These are phyloP conservation scores for Poicephalus gulielmi DNA, from an alignment of 2,113 vertebrate genomes.

Conservation along the genomic window DNA sequence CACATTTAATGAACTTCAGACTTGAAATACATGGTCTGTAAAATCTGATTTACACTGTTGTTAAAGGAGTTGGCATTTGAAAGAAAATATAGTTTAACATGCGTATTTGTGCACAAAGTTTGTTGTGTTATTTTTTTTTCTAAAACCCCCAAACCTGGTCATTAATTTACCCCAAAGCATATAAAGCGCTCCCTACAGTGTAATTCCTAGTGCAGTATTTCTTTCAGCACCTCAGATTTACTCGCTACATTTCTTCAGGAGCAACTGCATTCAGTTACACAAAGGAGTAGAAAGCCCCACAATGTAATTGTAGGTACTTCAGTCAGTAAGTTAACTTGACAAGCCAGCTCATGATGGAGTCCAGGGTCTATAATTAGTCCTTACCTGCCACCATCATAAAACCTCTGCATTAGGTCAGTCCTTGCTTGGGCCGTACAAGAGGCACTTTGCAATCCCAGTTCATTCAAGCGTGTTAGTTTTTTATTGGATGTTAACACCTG, in stretches of 20 bases:
- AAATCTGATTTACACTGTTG: slow-evolving; percentile 77
- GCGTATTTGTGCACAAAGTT: slow-evolving; percentile 65
- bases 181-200: slow-evolving; percentile 60
- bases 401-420: not conserved
- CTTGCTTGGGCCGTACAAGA: not conserved
- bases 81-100: slow-evolving; percentile 58
- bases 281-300: not conserved
- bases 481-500: slow-evolving; percentile 63
- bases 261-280: slow-evolving; percentile 31
- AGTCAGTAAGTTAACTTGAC: slow-evolving; percentile 25
- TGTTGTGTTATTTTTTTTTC: not conserved
- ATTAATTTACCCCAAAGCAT: slow-evolving; percentile 68
- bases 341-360: slow-evolving; percentile 31
- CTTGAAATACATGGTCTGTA: slow-evolving; percentile 76
- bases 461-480: not conserved
- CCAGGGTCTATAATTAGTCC: slow-evolving; percentile 2
- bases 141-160: slow-evolving; percentile 17
- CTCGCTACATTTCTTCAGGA: slow-evolving; percentile 3
- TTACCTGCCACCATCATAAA: slow-evolving; percentile 49
- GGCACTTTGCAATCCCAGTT: not conserved
- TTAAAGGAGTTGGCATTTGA: slow-evolving; percentile 68
- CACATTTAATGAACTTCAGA: slow-evolving; percentile 81
- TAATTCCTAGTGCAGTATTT: slow-evolving; percentile 74
- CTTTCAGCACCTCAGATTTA: slow-evolving; percentile 80
- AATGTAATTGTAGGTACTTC: not conserved